A percentile compares a stretch with the other conserved stretches of the same genome.
phyloP scores from a whole-genome alignment of 2,113 vertebrate species.

The Poecile atricapillus region DNA sequence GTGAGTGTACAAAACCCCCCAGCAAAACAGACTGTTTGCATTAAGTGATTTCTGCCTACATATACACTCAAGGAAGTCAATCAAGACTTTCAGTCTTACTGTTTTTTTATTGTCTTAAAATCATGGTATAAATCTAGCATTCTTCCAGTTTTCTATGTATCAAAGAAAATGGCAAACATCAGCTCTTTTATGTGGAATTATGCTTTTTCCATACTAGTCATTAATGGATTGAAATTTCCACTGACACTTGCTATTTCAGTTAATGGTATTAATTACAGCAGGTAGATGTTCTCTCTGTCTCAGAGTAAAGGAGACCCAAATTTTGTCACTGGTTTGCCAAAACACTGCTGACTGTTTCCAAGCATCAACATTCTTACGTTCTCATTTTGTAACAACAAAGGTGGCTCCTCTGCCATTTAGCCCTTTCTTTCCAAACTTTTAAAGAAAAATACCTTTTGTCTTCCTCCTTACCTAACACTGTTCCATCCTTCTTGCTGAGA shows the following conservation, averaged over 20 bases:
- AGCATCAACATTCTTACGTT: rapidly evolving
- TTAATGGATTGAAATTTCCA: neutral
- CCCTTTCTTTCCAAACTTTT: neutral
- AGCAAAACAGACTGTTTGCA: neutral
- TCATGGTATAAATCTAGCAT: neutral
- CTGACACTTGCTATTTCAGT: neutral
- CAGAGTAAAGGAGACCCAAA: neutral
- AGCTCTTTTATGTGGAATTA: neutral
- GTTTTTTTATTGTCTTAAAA: neutral
- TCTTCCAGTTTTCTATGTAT: neutral
- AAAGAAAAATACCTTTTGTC: neutral
- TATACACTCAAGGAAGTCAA: neutral
- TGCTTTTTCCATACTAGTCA: neutral
- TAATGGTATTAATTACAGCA: neutral
- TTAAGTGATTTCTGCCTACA: neutral
- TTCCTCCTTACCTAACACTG: neutral
- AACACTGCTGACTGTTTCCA: neutral
- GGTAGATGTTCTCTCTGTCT: neutral
- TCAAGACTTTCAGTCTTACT: neutral
- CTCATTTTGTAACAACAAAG: neutral
- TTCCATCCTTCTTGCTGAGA: neutral
- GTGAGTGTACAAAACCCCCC: neutral
- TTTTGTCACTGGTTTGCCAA: neutral
- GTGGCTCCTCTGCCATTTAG: neutral
- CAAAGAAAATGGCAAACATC: neutral